Percentiles rank a stretch among this genome's conserved stretches.
Evolutionary conservation across 2,888 invertebrate genomes (phyloP).

Genomic region (Clitarchus hookeri): DNA sequence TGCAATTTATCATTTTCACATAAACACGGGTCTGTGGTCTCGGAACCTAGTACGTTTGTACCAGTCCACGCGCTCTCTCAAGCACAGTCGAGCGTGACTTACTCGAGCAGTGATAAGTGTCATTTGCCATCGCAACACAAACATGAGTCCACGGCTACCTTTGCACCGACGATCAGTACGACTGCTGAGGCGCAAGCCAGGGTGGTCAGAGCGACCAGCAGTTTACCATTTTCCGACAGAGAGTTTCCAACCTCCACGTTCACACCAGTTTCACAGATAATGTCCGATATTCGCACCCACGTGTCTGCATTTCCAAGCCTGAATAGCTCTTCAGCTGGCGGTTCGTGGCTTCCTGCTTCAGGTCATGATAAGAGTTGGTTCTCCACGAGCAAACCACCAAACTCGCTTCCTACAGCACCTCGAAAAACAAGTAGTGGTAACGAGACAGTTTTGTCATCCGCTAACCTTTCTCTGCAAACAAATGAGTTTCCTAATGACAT

Average conservation of each 20-base stretch:
- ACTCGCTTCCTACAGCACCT: not conserved
- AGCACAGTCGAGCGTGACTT: not conserved
- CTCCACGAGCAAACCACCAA: not conserved
- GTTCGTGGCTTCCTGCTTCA: slow-evolving; percentile 12
- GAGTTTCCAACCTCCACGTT: not conserved
- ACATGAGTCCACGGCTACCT: not conserved
- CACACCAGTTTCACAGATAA: slow-evolving; percentile 11
- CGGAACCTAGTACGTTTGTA: not conserved
- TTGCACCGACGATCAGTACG: not conserved
- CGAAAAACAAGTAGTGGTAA: not conserved
- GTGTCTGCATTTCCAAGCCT: slow-evolving; percentile 19
- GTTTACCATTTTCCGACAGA: not conserved
- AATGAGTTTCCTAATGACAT: slow-evolving; percentile 63
- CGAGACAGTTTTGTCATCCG: not conserved
- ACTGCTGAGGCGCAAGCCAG: not conserved
- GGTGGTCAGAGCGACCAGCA: not conserved
- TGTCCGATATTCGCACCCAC: slow-evolving; percentile 15
- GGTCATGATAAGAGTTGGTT: slow-evolving; percentile 25
- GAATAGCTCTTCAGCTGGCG: slow-evolving; percentile 11
- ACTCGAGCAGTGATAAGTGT: not conserved
- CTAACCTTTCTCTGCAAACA: slow-evolving; percentile 30
- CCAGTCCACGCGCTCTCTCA: not conserved
- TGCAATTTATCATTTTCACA: not conserved
- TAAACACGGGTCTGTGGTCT: not conserved
- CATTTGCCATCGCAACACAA: not conserved